Evolutionary conservation across 1,140 invertebrate species (phyloP), one percentile per base, ranked within the genome.

Genomic region (Cydia pomonella): DNA sequence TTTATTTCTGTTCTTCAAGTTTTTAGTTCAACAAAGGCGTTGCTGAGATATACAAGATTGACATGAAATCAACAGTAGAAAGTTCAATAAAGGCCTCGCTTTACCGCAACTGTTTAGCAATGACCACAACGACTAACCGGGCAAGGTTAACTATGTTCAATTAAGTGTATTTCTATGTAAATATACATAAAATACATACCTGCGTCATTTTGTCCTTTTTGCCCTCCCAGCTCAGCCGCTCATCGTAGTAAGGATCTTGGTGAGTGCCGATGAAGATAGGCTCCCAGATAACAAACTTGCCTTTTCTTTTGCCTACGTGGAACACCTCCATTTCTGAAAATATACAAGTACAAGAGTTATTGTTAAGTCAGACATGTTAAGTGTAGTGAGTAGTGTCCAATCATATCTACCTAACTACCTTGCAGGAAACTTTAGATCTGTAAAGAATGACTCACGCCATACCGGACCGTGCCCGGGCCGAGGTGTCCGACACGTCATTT

Each of bases 131-230:
- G 7, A 38, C 33, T 38, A 38, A 10, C 33, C 33, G 7, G 33
- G 10, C 33, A 38, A 38, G 33, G 33, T 9, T 38, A 38, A 38
- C 33, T 38, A 38, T 38, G 2, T 38, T 38, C 7, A 38, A 38
- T 38, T 9, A 38, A 38, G 33, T 44, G 13, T 41, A 16, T 44
- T 44, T 44, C 12, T 16, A 44, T 44, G 4, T n/a, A n/a, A n/a
- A n/a, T n/a, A n/a, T n/a, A n/a, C n/a, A 16, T 12, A 13, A 44
- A 1, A 16, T 44, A 33, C 29, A 33, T 82, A 98, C 97, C 96
- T 98, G 98, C 47, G 97, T 97, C 98, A 98, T 98, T 94, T 98
- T 98, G 90, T 98, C 97, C 88, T 97, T 97, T 91, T 97, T 97
- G 71, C 97, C 97, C 86, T 98, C 97, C 97, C 97, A 98, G 84